Evolutionary conservation across 1,140 invertebrate species (phyloP).

Genomic region (Cecropterus lyciades): DNA sequence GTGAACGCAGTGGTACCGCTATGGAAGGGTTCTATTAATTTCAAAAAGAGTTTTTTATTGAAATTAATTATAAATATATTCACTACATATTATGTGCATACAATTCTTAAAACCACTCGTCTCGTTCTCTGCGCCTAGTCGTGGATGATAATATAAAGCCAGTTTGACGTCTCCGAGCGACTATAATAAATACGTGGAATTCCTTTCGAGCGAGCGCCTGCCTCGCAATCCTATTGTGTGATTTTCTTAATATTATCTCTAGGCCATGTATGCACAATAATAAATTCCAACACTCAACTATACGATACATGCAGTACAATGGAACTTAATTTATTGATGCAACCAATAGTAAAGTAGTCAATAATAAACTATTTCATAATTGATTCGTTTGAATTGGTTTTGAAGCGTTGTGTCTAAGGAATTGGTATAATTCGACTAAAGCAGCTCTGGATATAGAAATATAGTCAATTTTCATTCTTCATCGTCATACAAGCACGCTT

Average conservation of each 20-base stretch:
- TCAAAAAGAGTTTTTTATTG: no score
- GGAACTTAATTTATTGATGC: no score
- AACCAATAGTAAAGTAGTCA: no score
- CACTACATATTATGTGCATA: not conserved
- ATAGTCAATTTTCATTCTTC: slow-evolving; percentile 7
- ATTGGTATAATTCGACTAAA: no score
- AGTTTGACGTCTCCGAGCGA: not conserved
- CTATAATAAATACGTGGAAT: slow-evolving; percentile 1
- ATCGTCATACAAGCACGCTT: not conserved
- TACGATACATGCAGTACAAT: no score
- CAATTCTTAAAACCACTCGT: not conserved
- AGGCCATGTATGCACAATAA: not conserved
- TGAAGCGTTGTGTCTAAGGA: no score
- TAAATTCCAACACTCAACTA: not conserved
- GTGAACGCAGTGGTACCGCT: no score
- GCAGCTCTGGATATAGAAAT: no score
- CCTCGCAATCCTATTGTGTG: not conserved
- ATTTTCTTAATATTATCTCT: slow-evolving; percentile 4
- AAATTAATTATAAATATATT: no score
- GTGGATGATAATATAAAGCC: not conserved
- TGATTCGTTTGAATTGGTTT: no score
- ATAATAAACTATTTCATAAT: no score
- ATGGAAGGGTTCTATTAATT: no score
- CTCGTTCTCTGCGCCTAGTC: not conserved
- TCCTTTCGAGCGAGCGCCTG: not conserved